These are phyloP conservation scores for Rhinatrema bivittatum DNA, from an alignment of 2,797 vertebrate species.

Conservation along the genomic window DNA sequence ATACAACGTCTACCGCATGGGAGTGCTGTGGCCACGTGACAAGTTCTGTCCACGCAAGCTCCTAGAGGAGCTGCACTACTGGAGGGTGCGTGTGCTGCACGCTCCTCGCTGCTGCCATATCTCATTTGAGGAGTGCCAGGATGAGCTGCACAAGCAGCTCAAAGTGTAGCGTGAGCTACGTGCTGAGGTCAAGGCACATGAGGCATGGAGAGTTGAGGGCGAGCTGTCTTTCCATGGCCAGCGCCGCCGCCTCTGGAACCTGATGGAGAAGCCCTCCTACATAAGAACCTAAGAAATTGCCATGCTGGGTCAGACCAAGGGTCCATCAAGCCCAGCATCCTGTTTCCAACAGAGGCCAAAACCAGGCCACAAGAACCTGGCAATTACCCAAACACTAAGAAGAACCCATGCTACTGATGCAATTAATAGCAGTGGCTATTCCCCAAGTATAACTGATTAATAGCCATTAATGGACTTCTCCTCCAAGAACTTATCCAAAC, in stretches of 20 bases:
- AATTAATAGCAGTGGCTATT: too few species aligned
- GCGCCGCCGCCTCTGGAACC: slow-evolving; percentile 78
- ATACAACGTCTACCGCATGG: slow-evolving; percentile 85
- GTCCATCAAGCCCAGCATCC: too few species aligned
- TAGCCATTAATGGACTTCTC: too few species aligned
- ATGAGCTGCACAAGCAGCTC: slow-evolving; percentile 82
- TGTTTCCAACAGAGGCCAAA: too few species aligned
- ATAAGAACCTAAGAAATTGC: too few species aligned
- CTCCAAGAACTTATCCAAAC: too few species aligned
- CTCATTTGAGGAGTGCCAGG: slow-evolving; percentile 87
- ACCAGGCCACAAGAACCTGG: too few species aligned
- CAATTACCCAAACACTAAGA: too few species aligned
- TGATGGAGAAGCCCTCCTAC: slow-evolving; percentile 94
- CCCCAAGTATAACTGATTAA: too few species aligned
- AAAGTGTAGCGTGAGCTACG: slow-evolving; percentile 85
- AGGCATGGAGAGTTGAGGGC: too few species aligned
- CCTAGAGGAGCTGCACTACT: slow-evolving; percentile 91
- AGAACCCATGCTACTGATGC: too few species aligned
- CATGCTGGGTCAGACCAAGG: too few species aligned
- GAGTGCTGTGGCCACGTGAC: slow-evolving; percentile 76
- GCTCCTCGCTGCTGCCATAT: slow-evolving; percentile 87
- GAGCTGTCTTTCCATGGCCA: slow-evolving; percentile 73
- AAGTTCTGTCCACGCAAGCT: slow-evolving; percentile 83
- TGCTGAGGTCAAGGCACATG: slow-evolving; percentile 76
- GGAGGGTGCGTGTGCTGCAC: slow-evolving; percentile 86